Evolutionary conservation across 2,797 vertebrate species (phyloP), one percentile per base, ranked within the genome.

Genomic region (Podarcis siculus): DNA sequence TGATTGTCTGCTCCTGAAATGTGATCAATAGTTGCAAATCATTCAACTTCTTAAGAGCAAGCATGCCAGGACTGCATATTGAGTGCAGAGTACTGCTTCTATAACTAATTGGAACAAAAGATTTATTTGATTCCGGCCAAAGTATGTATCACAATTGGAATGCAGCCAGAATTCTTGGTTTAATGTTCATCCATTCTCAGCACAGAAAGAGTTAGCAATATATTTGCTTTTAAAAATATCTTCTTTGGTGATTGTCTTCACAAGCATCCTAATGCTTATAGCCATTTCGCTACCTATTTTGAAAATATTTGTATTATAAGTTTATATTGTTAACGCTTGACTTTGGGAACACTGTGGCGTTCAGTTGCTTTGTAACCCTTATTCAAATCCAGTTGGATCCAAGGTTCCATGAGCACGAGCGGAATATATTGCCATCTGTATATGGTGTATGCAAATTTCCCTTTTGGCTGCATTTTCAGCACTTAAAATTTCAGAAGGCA

Each of bases 91-190:
- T 94, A 92, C 86, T 45, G 0, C 49, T 55, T 55, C 49, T 49
- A 1, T 87, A 75, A 72, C 81, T 75, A 1, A 71, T 49, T 80
- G 91, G 93, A 93, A 94, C 86, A 79, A 81, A 88, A 80, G 86
- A 2, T 87, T 94, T 95, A 93, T 96, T 95, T 95, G 92, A 87
- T 80, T 90, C 2, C 0, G 61, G 61, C 89, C 92, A 92, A 92
- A 93, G 91, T 86, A 71, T 19, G 39, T 82, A 27, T 73, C 72
- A n/a, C 55, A 67, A 69, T 37, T 82, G 84, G 79, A 77, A 8
- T 71, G 32, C 79, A 79, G 4, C 84, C 37, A 77, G 25, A 3
- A 19, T 6, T 3, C 45, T 83, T 82, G 23, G 35, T 35, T 73
- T 1, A 21, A 42, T 0, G 6, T 67, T 2, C 7, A 77, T n/a